A percentile compares a stretch with the other conserved stretches of the same genome.
phyloP scores from a whole-genome alignment of 2,888 invertebrate species.

The Ommatoiulus sabulosus region DNA sequence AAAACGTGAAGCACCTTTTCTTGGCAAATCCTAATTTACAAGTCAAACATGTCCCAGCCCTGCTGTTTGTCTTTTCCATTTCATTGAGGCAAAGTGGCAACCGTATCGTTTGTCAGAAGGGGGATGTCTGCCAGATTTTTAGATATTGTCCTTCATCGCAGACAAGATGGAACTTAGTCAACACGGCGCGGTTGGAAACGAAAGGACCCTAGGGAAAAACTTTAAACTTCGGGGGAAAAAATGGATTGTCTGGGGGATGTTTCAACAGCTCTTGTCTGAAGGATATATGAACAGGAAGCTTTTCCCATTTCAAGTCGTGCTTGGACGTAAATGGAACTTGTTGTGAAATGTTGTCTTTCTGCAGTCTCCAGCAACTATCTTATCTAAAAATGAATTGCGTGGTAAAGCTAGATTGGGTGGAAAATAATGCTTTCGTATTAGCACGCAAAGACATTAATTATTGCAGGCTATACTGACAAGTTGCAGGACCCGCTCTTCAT shows the following conservation, averaged over 20 bases:
- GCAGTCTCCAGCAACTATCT: not conserved
- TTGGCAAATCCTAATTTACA: conserved; percentile 36
- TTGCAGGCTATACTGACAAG: no score
- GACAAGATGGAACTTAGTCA: conserved; percentile 40
- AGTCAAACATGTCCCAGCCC: conserved; percentile 43
- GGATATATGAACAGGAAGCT: not conserved
- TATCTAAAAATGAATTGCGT: not conserved
- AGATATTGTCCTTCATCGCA: conserved; percentile 43
- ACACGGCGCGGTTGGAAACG: conserved; percentile 9
- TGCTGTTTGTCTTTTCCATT: conserved; percentile 31
- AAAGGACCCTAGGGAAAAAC: not conserved
- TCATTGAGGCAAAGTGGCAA: conserved; percentile 43
- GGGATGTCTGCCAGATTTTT: conserved; percentile 39
- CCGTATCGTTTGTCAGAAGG: conserved; percentile 23
- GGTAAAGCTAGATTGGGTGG: no score
- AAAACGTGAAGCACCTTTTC: conserved; percentile 16
- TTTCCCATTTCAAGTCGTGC: not conserved
- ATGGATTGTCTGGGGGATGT: not conserved
- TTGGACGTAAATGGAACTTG: not conserved
- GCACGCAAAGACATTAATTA: no score
- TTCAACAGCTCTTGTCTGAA: conserved; percentile 24
- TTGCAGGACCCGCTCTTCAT: no score
- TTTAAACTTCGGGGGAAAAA: not conserved
- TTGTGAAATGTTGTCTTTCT: not conserved
- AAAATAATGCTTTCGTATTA: no score